A percentile compares a stretch with the other conserved stretches of the same genome.
Evolutionary conservation across 2,797 vertebrate species (phyloP).

Genomic region (Phylloscopus collybita): DNA sequence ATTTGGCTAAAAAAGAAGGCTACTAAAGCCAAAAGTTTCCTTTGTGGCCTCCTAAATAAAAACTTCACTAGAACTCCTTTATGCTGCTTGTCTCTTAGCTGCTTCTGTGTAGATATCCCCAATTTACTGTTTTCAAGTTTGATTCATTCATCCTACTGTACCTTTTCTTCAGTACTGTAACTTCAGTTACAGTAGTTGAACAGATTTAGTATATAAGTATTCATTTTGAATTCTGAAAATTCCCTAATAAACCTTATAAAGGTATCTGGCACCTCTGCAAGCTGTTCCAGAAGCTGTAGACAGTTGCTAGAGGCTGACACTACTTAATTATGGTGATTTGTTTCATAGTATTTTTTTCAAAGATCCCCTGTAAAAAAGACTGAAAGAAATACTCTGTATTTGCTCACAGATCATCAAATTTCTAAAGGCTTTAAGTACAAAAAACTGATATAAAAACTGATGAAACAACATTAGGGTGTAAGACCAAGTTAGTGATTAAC

Average conservation of each 20-base stretch:
- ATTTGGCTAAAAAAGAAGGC: neutral
- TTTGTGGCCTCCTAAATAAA: neutral
- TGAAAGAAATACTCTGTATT: neutral
- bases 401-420: neutral
- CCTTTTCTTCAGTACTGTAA: neutral
- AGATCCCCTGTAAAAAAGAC: neutral
- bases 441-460: neutral
- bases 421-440: neutral
- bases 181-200: neutral
- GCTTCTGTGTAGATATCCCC: neutral
- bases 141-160: neutral
- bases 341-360: neutral
- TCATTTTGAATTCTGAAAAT: neutral
- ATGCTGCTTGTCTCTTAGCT: neutral
- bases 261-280: neutral
- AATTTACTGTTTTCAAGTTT: neutral
- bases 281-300: neutral
- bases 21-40: neutral
- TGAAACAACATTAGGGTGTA: neutral
- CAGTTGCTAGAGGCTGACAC: neutral
- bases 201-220: neutral
- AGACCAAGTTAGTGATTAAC: conserved; percentile 27
- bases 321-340: neutral
- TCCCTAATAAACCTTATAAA: neutral
- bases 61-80: neutral